These are phyloP conservation scores for Drosophila orosa DNA, from an alignment of 1,140 invertebrate species.

Conservation along the genomic window DNA sequence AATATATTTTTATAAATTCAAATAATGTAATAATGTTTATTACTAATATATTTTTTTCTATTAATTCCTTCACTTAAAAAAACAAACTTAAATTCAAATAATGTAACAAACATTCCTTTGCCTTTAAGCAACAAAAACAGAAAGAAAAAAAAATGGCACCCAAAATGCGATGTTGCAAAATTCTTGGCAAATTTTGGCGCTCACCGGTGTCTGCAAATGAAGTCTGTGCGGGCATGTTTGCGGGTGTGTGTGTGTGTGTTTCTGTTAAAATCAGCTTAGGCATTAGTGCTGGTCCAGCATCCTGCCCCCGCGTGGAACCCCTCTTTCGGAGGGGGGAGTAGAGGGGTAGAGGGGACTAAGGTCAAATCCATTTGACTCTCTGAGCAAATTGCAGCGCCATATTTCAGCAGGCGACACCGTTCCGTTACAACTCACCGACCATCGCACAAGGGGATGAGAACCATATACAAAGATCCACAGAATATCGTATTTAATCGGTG, in stretches of 20 bases:
- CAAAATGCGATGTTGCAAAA: slow-evolving; percentile 25
- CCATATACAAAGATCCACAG: too few relatives aligned
- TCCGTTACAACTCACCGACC: slow-evolving; percentile 71
- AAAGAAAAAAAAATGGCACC: neutral
- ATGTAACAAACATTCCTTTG: neutral
- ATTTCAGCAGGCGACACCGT: slow-evolving; percentile 63
- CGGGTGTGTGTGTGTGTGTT: slow-evolving; percentile 54
- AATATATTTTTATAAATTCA: too few relatives aligned
- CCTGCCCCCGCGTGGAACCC: slow-evolving; percentile 2
- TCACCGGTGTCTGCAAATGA: slow-evolving; percentile 61
- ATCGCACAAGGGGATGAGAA: slow-evolving; percentile 10
- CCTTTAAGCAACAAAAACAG: neutral
- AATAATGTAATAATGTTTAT: too few relatives aligned
- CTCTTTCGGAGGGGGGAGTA: neutral
- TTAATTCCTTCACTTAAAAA: neutral
- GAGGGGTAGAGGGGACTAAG: slow-evolving; percentile 62
- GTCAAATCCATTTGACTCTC: slow-evolving; percentile 80
- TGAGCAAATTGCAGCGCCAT: slow-evolving; percentile 73
- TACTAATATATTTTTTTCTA: neutral
- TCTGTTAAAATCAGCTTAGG: slow-evolving; percentile 76
- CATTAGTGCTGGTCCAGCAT: slow-evolving; percentile 74
- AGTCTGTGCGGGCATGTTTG: slow-evolving; percentile 51
- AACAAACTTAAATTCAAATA: neutral
- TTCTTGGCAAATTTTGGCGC: slow-evolving; percentile 25
- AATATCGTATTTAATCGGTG: neutral